phyloP scores from a whole-genome alignment of 2,888 invertebrate genomes.

The Troilus luridus region DNA sequence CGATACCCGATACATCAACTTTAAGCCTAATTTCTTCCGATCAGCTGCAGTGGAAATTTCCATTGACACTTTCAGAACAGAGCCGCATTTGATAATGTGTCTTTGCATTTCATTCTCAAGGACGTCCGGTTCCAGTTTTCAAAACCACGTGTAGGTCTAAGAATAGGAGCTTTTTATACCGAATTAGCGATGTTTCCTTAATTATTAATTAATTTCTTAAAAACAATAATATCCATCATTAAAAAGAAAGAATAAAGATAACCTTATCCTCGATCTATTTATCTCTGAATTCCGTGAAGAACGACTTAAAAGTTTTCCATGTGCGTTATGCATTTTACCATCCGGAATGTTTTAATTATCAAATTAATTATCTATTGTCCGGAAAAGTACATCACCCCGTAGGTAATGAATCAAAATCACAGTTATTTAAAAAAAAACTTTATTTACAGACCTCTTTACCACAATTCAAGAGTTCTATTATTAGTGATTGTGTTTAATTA shows the following conservation, averaged over 20 bases:
- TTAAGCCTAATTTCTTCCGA: not conserved
- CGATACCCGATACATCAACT: not conserved
- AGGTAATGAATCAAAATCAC: not conserved
- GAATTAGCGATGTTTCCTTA: not conserved
- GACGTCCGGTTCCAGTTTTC: conserved; percentile 2
- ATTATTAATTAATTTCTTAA: too few relatives aligned
- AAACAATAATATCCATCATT: too few relatives aligned
- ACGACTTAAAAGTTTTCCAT: not conserved
- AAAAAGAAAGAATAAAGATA: too few relatives aligned
- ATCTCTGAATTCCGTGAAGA: too few relatives aligned
- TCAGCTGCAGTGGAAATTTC: conserved; percentile 39
- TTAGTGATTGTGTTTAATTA: not conserved
- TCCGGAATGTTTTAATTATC: not conserved
- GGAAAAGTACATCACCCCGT: not conserved
- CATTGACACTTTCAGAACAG: conserved; percentile 28
- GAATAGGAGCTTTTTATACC: not conserved
- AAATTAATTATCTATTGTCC: not conserved
- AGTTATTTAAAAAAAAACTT: too few relatives aligned
- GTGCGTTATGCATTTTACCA: not conserved
- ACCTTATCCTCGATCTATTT: too few relatives aligned
- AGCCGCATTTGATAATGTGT: not conserved
- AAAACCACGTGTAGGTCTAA: not conserved
- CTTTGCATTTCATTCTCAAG: conserved; percentile 37
- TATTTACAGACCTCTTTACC: not conserved
- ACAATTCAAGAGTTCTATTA: not conserved